A percentile compares a stretch with the other conserved stretches of the same genome.
Conservation (phyloP, 1,140 invertebrate species). For the Heliconius himera region DNA sequence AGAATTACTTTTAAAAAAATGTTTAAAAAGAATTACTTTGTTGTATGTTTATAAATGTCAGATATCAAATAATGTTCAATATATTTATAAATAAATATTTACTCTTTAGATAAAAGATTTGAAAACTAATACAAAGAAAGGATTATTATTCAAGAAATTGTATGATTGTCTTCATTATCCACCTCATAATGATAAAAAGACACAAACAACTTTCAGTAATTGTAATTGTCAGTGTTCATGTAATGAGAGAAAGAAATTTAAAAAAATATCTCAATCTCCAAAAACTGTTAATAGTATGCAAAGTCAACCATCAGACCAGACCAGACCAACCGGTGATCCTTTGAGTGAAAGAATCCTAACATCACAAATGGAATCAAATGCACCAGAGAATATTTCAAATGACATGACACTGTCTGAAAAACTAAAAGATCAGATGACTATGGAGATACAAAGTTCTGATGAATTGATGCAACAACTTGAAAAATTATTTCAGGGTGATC, state of each 20-base stretch:
- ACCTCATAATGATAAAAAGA: constrained; percentile 70
- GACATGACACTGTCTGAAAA: constrained; percentile 17
- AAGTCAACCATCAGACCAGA: background rate
- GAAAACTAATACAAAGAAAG: constrained; percentile 64
- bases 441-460: constrained; percentile 52
- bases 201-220: constrained; percentile 55
- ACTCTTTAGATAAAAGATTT: constrained; percentile 60
- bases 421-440: constrained; percentile 16
- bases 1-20: constrained; percentile 21
- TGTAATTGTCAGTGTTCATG: constrained; percentile 65
- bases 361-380: constrained; percentile 15
- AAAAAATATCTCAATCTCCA: constrained; percentile 43
- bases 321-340: background rate
- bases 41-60: background rate
- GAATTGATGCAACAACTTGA: constrained; percentile 67
- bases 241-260: constrained; percentile 55
- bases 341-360: background rate
- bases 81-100: background rate
- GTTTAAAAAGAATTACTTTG: constrained; percentile 29
- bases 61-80: background rate
- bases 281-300: constrained; percentile 2
- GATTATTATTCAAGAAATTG: constrained; percentile 62
- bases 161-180: constrained; percentile 60
- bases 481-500: constrained; percentile 66
- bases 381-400: constrained; percentile 11